Conservation (phyloP, 2,888 invertebrate species). For the Anoplius nigerrimus region DNA sequence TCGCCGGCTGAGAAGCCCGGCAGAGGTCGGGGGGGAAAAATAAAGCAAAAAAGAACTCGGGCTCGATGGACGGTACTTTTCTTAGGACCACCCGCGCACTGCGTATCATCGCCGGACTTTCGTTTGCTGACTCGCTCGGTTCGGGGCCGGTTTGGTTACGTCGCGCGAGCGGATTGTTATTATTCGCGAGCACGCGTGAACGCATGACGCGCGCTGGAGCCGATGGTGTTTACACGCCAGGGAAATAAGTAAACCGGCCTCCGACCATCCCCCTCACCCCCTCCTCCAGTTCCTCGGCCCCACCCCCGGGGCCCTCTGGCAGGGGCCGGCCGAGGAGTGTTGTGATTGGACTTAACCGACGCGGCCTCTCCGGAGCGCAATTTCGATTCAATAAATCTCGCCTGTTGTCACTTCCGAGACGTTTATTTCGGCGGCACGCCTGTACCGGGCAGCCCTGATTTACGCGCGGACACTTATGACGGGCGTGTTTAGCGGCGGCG, state of each 20-base stretch:
- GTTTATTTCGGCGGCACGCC: conserved; percentile 4
- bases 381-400: conserved; percentile 26
- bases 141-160: neutral
- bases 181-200: conserved; percentile 33
- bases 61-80: too few relatives aligned
- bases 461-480: too few relatives aligned
- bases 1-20: too few relatives aligned
- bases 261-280: neutral
- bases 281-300: too few relatives aligned
- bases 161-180: conserved; percentile 32
- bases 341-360: conserved; percentile 12
- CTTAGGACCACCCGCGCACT: too few relatives aligned
- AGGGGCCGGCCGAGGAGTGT: neutral
- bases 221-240: conserved; percentile 17
- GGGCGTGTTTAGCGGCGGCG: too few relatives aligned
- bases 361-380: conserved; percentile 6
- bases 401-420: conserved; percentile 1
- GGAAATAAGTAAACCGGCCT: conserved; percentile 24
- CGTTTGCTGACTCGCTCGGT: neutral
- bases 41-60: too few relatives aligned
- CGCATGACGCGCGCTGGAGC: conserved; percentile 18
- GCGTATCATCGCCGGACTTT: too few relatives aligned
- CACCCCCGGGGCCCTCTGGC: too few relatives aligned
- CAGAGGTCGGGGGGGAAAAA: too few relatives aligned
- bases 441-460: neutral